Conservation (phyloP, 1,140 invertebrate species). For the Microvelia longipes region DNA sequence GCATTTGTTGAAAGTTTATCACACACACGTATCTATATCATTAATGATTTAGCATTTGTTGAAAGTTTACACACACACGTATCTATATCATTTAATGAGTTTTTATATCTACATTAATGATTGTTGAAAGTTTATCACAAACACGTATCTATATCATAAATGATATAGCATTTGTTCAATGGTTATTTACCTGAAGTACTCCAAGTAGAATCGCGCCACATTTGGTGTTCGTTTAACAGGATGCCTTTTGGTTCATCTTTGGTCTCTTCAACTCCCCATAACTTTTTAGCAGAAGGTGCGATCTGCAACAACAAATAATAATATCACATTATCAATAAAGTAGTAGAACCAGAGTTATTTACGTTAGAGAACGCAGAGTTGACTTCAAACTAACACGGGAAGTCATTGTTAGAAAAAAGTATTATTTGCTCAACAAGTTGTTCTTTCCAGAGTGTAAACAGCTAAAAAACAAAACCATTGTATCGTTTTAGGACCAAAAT, state of each 20-base stretch:
- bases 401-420: background rate
- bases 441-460: background rate
- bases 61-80: too few relatives aligned
- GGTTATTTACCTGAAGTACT: conserved; percentile 60
- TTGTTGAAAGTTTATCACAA: too few relatives aligned
- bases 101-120: too few relatives aligned
- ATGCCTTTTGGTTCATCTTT: conserved; percentile 49
- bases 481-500: too few relatives aligned
- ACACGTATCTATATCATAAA: too few relatives aligned
- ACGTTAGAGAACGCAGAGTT: background rate
- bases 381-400: background rate
- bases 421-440: background rate
- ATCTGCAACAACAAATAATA: conserved; percentile 44
- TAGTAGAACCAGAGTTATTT: background rate
- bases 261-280: conserved; percentile 66
- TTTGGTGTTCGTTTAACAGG: conserved; percentile 62
- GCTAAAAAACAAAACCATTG: too few relatives aligned
- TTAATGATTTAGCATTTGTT: too few relatives aligned
- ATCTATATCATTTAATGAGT: too few relatives aligned
- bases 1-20: too few relatives aligned
- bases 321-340: conserved; percentile 9
- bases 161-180: too few relatives aligned
- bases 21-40: too few relatives aligned
- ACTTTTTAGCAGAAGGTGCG: conserved; percentile 68
- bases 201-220: conserved; percentile 76